Conservation (phyloP, 2,797 vertebrate genomes). For the Thalassophryne amazonica region DNA sequence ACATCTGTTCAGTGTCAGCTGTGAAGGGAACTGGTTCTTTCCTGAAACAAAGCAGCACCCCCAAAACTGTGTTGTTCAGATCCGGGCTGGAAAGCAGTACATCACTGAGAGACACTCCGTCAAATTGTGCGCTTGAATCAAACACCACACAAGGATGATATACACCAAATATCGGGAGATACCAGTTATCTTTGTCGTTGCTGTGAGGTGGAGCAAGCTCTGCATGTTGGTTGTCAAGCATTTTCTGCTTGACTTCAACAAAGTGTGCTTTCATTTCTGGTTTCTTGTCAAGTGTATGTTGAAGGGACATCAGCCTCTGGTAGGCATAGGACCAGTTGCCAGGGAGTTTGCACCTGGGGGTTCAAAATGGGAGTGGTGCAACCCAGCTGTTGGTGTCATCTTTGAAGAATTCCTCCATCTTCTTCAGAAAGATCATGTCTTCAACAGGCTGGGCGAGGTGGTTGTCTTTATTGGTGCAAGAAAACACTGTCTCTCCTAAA, state of each 20-base stretch:
- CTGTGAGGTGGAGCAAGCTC: not conserved
- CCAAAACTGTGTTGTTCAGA: slow-evolving; percentile 1
- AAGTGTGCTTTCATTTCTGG: not conserved
- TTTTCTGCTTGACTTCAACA: not conserved
- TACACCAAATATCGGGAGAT: not conserved
- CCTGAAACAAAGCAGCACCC: not conserved
- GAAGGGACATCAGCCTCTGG: not conserved
- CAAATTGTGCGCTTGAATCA: not conserved
- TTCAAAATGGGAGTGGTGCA: not conserved
- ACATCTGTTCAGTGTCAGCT: slow-evolving; percentile 6
- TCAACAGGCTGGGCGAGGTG: not conserved
- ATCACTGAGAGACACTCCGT: not conserved
- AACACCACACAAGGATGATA: not conserved
- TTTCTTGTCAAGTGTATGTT: not conserved
- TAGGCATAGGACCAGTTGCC: not conserved
- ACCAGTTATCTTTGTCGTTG: not conserved
- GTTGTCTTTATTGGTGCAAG: not conserved
- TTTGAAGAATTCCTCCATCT: not conserved
- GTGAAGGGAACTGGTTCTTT: not conserved
- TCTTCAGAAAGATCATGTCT: not conserved
- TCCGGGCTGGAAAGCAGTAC: not conserved
- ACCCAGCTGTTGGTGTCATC: slow-evolving; percentile 3
- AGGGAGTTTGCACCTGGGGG: not conserved
- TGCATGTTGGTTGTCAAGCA: not conserved
- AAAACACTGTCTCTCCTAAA: slow-evolving; percentile 6